Percentiles rank a stretch among this genome's conserved stretches.
Conservation (phyloP, 2,113 vertebrate genomes). For the Tenrec ecaudatus region DNA sequence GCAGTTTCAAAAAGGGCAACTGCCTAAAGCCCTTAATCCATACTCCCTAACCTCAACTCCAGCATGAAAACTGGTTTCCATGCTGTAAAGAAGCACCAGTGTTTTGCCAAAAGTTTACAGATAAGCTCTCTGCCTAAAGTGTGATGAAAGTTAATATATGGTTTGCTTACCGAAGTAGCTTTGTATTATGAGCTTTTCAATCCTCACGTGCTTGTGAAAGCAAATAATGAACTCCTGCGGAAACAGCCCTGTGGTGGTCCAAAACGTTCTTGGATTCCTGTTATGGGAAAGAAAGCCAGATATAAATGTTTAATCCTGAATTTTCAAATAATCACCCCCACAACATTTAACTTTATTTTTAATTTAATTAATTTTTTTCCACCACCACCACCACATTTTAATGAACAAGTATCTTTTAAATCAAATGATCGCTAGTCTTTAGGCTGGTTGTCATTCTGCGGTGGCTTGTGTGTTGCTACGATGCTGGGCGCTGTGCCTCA, state of each 20-base stretch:
- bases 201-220: constrained; percentile 88
- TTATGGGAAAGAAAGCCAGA: constrained; percentile 46
- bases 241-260: constrained; percentile 97
- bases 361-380: too few relatives aligned
- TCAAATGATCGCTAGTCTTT: neutral
- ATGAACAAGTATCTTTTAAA: neutral
- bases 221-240: constrained; percentile 95
- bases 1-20: constrained; percentile 56
- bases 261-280: constrained; percentile 93
- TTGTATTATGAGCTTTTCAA: constrained; percentile 90
- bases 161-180: constrained; percentile 91
- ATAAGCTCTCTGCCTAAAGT: neutral
- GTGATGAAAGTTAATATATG: neutral
- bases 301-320: constrained; percentile 54
- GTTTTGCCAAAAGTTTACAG: constrained; percentile 53
- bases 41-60: neutral
- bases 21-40: neutral
- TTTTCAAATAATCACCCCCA: too few relatives aligned
- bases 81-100: constrained; percentile 15
- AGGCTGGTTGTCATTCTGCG: neutral
- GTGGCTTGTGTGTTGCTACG: neutral
- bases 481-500: neutral
- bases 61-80: constrained; percentile 55
- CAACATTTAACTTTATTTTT: neutral
- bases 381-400: neutral